Conservation (phyloP, 2,113 vertebrate genomes). For the Dinomys branickii region DNA sequence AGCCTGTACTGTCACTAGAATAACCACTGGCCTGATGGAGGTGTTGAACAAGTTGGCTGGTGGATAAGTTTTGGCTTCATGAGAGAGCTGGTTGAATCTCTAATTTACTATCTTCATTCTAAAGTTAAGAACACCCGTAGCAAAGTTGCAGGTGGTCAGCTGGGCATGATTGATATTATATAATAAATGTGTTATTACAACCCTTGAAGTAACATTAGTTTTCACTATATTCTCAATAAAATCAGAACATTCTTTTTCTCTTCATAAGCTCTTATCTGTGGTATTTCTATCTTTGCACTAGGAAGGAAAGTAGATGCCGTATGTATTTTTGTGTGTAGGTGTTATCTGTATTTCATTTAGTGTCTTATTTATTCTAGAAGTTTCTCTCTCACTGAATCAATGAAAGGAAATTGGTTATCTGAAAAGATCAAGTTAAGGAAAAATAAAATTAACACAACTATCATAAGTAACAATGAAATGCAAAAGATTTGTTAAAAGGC, state of each 20-base stretch:
- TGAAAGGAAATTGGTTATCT: background rate
- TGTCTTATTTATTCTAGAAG: constrained; percentile 13
- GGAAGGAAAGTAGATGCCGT: constrained; percentile 72
- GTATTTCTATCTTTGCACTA: constrained; percentile 52
- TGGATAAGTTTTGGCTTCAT: constrained; percentile 5
- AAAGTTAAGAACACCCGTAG: background rate
- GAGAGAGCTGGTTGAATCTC: background rate
- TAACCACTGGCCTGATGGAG: background rate
- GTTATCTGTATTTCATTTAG: constrained; percentile 51
- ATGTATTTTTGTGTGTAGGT: constrained; percentile 61
- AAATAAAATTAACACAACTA: background rate
- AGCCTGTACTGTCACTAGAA: background rate
- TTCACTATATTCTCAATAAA: background rate
- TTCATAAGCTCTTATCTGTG: constrained; percentile 65
- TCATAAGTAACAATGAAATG: background rate
- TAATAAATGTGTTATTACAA: background rate
- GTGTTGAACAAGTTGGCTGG: background rate
- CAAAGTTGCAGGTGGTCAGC: background rate
- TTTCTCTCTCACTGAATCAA: background rate
- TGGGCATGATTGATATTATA: background rate
- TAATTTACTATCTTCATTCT: background rate
- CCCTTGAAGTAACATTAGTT: background rate
- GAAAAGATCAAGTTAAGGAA: background rate
- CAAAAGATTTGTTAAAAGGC: background rate
- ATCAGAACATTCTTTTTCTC: background rate